These are phyloP conservation scores for Lumbricus terrestris DNA, from an alignment of 2,888 invertebrate species.

Conservation along the genomic window DNA sequence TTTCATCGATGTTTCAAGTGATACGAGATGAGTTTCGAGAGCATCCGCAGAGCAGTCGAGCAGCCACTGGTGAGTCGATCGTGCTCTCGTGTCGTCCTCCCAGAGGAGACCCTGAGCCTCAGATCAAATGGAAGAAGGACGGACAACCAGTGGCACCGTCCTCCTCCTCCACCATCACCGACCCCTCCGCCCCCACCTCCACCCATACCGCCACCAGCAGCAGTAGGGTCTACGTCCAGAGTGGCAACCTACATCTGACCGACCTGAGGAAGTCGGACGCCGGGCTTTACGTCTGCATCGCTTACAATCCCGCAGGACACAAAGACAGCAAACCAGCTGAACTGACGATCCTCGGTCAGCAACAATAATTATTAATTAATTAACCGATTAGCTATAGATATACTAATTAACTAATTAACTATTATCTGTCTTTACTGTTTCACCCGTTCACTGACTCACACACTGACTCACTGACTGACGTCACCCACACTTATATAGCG, in stretches of 20 bases:
- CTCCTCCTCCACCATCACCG: background rate
- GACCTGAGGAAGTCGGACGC: conserved; percentile 70
- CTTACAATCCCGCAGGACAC: conserved; percentile 84
- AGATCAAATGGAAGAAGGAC: conserved; percentile 58
- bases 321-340: conserved; percentile 71
- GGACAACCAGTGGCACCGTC: conserved; percentile 52
- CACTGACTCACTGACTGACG: background rate
- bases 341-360: conserved; percentile 65
- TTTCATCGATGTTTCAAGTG: background rate
- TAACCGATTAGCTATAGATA: background rate
- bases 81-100: conserved; percentile 37
- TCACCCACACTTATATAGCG: background rate
- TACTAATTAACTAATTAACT: background rate
- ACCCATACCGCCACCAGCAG: background rate
- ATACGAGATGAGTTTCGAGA: conserved; percentile 23
- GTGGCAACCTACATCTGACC: conserved; percentile 65
- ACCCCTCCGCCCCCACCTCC: too few species aligned
- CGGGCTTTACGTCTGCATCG: conserved; percentile 87
- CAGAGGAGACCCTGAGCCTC: conserved; percentile 38
- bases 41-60: conserved; percentile 64
- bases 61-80: conserved; percentile 37
- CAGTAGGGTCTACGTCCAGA: background rate
- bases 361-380: background rate
- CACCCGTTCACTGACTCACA: background rate
- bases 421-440: background rate